Conservation (phyloP, 2,113 vertebrate species). For the Orientallactaga bullata region DNA sequence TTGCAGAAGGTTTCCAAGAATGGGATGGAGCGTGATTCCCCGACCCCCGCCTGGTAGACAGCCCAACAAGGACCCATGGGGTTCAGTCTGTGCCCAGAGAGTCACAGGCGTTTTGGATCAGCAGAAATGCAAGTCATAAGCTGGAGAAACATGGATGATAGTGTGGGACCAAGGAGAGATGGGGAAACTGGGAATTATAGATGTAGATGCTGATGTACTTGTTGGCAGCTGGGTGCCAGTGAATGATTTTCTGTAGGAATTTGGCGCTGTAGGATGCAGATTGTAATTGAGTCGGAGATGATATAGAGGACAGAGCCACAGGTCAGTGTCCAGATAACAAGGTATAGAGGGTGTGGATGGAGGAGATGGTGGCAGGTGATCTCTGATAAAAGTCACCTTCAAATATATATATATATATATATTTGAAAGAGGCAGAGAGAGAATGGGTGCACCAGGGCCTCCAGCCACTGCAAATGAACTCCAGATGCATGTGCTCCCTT, state of each 20-base stretch:
- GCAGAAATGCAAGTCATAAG: not conserved
- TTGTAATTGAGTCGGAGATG: not conserved
- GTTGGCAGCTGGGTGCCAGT: not conserved
- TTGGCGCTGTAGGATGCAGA: not conserved
- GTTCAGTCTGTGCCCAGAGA: not conserved
- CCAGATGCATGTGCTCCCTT: no score
- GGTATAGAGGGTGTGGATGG: not conserved
- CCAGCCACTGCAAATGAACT: no score
- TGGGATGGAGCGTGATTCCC: rapidly evolving
- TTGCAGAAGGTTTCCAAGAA: not conserved
- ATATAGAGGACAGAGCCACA: not conserved
- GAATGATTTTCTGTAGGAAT: not conserved
- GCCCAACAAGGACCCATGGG: not conserved
- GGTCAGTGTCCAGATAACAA: not conserved
- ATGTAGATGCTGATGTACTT: not conserved
- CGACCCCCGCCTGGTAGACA: not conserved
- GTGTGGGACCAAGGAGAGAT: not conserved
- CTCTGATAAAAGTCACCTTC: not conserved
- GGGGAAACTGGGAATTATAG: not conserved
- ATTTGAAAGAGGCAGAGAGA: no score
- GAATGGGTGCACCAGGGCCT: no score
- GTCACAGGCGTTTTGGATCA: rapidly evolving
- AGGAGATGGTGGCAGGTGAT: no score
- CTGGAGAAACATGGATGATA: not conserved
- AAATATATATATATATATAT: no score